Conservation (phyloP, 2,113 vertebrate species). For the Cricetomys ansorgei region DNA sequence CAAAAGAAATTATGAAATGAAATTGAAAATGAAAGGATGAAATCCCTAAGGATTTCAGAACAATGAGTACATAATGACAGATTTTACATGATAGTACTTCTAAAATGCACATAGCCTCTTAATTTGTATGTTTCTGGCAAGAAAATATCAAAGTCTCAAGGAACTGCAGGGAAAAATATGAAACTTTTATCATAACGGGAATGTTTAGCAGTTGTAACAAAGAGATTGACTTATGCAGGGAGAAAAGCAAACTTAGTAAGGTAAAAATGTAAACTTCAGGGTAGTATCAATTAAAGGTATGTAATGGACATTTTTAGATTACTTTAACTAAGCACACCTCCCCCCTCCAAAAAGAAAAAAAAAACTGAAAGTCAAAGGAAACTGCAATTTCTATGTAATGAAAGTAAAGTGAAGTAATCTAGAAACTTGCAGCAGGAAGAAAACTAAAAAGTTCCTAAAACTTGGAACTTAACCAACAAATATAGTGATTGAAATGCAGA, state of each 20-base stretch:
- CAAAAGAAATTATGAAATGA: not conserved
- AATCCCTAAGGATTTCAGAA: not conserved
- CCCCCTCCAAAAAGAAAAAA: too few species aligned
- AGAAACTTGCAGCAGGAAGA: not conserved
- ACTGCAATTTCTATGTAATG: not conserved
- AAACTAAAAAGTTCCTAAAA: not conserved
- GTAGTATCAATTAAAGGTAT: not conserved
- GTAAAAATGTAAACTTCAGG: not conserved
- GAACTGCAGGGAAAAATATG: not conserved
- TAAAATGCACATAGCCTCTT: too few species aligned
- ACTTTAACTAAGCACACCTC: not conserved
- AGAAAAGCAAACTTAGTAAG: not conserved
- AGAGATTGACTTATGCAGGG: not conserved
- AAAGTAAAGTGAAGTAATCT: not conserved
- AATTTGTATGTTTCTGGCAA: not conserved
- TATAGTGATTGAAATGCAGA: not conserved
- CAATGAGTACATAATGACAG: not conserved
- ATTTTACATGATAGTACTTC: too few species aligned
- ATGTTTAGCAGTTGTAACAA: too few species aligned
- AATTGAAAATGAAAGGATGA: too few species aligned
- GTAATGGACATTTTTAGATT: not conserved
- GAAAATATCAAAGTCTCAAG: not conserved
- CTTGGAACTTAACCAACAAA: not conserved
- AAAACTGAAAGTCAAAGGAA: not conserved
- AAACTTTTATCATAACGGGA: not conserved